Percentiles rank a stretch among this genome's conserved stretches.
Conservation (phyloP, 2,113 vertebrate species). For the Rafetus swinhoei region DNA sequence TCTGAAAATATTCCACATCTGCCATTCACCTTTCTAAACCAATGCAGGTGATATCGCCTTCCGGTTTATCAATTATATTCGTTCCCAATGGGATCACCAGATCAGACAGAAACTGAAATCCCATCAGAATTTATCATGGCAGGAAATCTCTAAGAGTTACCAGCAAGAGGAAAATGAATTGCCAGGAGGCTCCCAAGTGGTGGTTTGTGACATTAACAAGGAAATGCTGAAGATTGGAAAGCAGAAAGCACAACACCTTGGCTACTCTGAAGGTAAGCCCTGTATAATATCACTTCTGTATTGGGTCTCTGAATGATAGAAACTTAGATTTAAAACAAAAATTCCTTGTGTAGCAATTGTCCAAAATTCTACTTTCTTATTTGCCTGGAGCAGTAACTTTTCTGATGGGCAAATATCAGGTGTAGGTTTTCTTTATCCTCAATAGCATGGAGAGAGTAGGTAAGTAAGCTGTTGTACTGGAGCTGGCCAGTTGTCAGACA, state of each 20-base stretch:
- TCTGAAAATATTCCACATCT: not conserved
- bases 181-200: conserved; percentile 76
- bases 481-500: not conserved
- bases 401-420: not conserved
- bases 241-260: conserved; percentile 80
- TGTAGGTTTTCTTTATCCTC: not conserved
- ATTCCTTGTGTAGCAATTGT: not conserved
- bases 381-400: not conserved
- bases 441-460: not conserved
- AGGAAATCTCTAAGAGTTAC: conserved; percentile 85
- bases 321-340: not conserved
- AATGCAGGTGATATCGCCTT: conserved; percentile 93
- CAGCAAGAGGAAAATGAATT: conserved; percentile 52
- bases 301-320: accelerated
- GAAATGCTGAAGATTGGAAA: conserved; percentile 96
- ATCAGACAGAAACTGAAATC: conserved; percentile 64
- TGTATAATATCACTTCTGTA: accelerated
- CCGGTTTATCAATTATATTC: conserved; percentile 91
- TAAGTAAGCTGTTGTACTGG: not conserved
- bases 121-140: conserved; percentile 88
- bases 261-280: conserved; percentile 83
- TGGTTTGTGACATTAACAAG: conserved; percentile 96
- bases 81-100: conserved; percentile 72
- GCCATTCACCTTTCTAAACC: conserved; percentile 4
- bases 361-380: not conserved